Evolutionary conservation across 2,888 invertebrate species (phyloP).

Genomic region (Cyclophora albipunctata): DNA sequence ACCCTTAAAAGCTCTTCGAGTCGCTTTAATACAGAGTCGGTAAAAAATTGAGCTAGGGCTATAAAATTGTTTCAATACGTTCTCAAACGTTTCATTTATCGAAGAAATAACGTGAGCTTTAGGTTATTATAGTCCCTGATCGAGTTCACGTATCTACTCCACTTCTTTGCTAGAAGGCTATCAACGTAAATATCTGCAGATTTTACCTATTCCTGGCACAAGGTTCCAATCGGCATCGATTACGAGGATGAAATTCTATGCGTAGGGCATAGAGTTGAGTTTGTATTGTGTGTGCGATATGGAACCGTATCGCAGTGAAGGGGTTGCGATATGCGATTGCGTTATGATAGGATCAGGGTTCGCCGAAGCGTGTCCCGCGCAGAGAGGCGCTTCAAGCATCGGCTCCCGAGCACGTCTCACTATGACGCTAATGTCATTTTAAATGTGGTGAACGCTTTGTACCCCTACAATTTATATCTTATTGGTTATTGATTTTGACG

Average conservation of each 20-base stretch:
- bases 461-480: conserved; percentile 28
- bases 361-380: conserved; percentile 53
- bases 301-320: conserved; percentile 35
- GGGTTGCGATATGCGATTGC: conserved; percentile 60
- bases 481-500: conserved; percentile 29
- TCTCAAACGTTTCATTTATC: conserved; percentile 41
- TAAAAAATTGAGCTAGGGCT: too few relatives aligned
- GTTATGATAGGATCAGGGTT: conserved; percentile 73
- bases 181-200: conserved; percentile 72
- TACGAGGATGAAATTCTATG: conserved; percentile 6
- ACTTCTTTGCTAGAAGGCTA: conserved; percentile 65
- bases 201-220: conserved; percentile 35
- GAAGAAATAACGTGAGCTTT: conserved; percentile 49
- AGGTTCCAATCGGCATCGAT: conserved; percentile 24
- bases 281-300: conserved; percentile 14
- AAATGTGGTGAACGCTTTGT: conserved; percentile 45
- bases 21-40: too few relatives aligned
- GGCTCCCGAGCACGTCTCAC: conserved; percentile 42
- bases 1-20: too few relatives aligned
- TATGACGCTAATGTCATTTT: conserved; percentile 60
- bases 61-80: conserved; percentile 26
- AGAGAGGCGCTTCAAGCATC: conserved; percentile 40
- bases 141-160: conserved; percentile 66
- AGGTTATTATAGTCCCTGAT: conserved; percentile 60
- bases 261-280: conserved; percentile 32